Base-by-base conservation (phyloP, 1,140 invertebrate genomes). In the Frieseomelitta varia region DNA sequence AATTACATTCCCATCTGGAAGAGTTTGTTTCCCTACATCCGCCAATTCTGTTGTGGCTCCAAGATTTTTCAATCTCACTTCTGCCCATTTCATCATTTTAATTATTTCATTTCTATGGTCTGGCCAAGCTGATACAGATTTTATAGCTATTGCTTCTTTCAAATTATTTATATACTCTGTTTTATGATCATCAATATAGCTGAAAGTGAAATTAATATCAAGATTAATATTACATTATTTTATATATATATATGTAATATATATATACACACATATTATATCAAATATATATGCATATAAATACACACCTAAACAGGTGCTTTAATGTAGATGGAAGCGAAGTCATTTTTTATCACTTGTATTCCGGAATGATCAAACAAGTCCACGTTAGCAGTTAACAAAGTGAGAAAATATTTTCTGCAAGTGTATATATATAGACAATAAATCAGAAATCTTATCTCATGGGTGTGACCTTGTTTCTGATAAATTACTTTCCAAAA, bases 121-220 rank as follows among this genome's bases (percentile, higher is more conserved):
- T n/a, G 97, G 96, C 97, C 97, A 98, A 92, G 97, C 97, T n/a
- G 99, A 99, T 14, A 99, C 98, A 61, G 98, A 99, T 91, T 98
- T 97, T 91, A 99, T 99, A 6, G 97, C 98, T 56, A 99, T 98
- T 51, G 97, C 98, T 92, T 99, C 97, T 82, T 96, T 96, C 65
- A 99, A 95, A 85, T 96, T 96, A 61, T 97, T 94, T 85, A 99
- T 97, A 93, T 97, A 99, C 53, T 96, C 95, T 24, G 93, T 89
- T 92, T 97, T 96, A 90, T 99, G 97, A n/a, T 95, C 92, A 92
- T 99, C 98, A 81, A 99, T 96, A 90, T 97, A 96, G 21, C 97
- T 98, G 90, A 65, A 86, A 74, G 75, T 75, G 47, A 17, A 79
- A 63, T 51, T 27, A 63, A 63, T 58, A 61, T 27, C 11, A 12